These are phyloP conservation scores for Notospermus geniculatus DNA, from an alignment of 1,140 invertebrate genomes.

Conservation along the genomic window DNA sequence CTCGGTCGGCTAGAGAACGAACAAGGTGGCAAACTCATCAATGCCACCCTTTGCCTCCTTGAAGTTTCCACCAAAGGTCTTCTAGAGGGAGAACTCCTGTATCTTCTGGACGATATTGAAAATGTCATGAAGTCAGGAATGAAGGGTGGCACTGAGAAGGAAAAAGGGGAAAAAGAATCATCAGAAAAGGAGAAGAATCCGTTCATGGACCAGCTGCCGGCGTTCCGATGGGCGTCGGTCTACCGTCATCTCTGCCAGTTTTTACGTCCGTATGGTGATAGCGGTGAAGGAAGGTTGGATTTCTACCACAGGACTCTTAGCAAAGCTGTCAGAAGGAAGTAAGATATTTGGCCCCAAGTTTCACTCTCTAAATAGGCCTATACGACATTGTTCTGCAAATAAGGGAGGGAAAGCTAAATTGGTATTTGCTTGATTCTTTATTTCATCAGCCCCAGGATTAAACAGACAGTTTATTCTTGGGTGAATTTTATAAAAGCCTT, in stretches of 20 bases:
- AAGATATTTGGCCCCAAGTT: not conserved
- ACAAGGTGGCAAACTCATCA: constrained; percentile 38
- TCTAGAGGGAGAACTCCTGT: constrained; percentile 42
- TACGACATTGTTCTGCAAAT: too few species aligned
- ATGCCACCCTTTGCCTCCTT: constrained; percentile 47
- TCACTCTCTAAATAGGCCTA: too few species aligned
- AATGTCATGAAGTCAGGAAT: not conserved
- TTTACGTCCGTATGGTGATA: constrained; percentile 47
- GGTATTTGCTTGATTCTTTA: too few species aligned
- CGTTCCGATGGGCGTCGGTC: constrained; percentile 39
- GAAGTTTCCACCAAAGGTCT: constrained; percentile 48
- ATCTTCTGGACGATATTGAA: constrained; percentile 14
- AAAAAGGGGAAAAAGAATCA: constrained; percentile 45
- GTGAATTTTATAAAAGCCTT: too few species aligned
- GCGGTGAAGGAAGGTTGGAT: constrained; percentile 45
- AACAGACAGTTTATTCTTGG: too few species aligned
- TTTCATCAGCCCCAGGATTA: too few species aligned
- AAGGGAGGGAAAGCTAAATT: too few species aligned
- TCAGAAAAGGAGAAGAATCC: constrained; percentile 45
- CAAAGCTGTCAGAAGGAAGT: constrained; percentile 52
- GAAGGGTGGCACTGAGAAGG: not conserved
- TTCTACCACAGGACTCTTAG: constrained; percentile 53
- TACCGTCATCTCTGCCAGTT: constrained; percentile 41
- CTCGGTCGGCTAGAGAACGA: constrained; percentile 42
- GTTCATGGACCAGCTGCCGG: constrained; percentile 29